Percentiles rank a stretch among this genome's conserved stretches.
phyloP scores from a whole-genome alignment of 2,888 invertebrate genomes.

The Euplagia quadripunctaria region DNA sequence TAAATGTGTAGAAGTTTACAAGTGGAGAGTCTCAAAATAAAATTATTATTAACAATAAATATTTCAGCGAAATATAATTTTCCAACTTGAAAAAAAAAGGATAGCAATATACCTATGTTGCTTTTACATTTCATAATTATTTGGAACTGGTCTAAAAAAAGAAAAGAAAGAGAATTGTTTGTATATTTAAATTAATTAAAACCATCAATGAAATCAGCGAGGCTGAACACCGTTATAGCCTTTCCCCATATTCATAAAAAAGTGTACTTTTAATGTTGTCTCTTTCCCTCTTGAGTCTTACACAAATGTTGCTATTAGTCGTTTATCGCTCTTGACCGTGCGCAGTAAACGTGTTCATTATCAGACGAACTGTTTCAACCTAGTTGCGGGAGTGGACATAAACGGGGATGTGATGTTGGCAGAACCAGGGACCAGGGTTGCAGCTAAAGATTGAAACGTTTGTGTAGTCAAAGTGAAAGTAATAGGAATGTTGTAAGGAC shows the following conservation, averaged over 20 bases:
- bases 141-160: not conserved
- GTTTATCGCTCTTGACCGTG: not conserved
- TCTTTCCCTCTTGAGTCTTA: not conserved
- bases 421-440: not conserved
- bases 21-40: too few relatives aligned
- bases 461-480: not conserved
- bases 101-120: too few relatives aligned
- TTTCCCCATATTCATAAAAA: conserved; percentile 2
- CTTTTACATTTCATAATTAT: too few relatives aligned
- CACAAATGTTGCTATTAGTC: not conserved
- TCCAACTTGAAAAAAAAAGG: too few relatives aligned
- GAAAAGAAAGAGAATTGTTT: conserved; percentile 8
- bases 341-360: not conserved
- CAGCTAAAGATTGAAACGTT: not conserved
- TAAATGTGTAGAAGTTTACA: too few relatives aligned
- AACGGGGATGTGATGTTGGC: not conserved
- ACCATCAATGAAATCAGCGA: conserved; percentile 14
- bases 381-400: not conserved
- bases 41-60: too few relatives aligned
- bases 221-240: conserved; percentile 38
- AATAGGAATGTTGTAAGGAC: not conserved
- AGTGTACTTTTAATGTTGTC: conserved; percentile 5
- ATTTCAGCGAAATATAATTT: too few relatives aligned
- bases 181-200: conserved; percentile 10
- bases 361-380: not conserved